Conservation (phyloP, 2,113 vertebrate species). For the Climacteris rufus region DNA sequence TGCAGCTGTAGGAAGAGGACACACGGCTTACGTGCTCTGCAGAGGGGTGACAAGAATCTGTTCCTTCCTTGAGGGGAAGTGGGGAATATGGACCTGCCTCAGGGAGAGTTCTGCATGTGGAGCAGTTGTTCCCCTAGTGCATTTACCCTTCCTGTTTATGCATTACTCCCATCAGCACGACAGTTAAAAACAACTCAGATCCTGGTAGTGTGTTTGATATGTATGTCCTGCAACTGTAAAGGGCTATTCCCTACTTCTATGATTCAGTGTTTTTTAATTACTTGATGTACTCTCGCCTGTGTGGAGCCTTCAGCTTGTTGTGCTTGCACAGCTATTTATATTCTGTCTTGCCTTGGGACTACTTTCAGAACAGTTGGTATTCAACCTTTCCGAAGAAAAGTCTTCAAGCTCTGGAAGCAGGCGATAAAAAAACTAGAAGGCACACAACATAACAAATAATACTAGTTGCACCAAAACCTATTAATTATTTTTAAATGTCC, state of each 20-base stretch:
- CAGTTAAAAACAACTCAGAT: neutral
- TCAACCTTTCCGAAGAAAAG: conserved; percentile 38
- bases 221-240: neutral
- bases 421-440: conserved; percentile 32
- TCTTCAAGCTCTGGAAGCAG: conserved; percentile 10
- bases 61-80: neutral
- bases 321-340: conserved; percentile 45
- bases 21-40: neutral
- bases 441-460: conserved; percentile 20
- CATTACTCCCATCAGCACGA: neutral
- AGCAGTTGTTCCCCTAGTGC: neutral
- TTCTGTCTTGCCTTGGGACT: conserved; percentile 30
- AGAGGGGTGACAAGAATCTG: neutral
- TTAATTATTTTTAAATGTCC: conserved; percentile 52
- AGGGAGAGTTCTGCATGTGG: neutral
- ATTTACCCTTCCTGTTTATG: conserved; percentile 17
- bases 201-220: neutral
- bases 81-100: neutral
- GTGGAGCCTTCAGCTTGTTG: conserved; percentile 23
- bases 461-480: conserved; percentile 12
- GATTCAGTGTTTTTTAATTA: conserved; percentile 25
- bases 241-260: neutral
- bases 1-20: neutral
- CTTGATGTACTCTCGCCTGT: neutral
- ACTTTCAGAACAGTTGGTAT: conserved; percentile 7